These are phyloP conservation scores for Zosterops borbonicus DNA, from an alignment of 2,113 vertebrate species.

Conservation along the genomic window DNA sequence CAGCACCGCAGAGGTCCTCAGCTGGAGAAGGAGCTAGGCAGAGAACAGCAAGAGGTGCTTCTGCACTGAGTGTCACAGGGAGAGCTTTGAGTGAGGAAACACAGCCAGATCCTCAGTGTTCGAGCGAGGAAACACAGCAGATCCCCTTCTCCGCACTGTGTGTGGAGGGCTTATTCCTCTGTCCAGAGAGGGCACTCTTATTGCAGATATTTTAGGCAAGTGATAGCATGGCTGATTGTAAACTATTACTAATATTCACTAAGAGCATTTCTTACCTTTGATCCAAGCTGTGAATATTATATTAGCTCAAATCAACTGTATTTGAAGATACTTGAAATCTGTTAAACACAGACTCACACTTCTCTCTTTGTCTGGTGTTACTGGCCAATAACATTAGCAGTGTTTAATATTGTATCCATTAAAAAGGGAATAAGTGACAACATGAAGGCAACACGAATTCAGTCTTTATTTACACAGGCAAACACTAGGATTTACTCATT, in stretches of 20 bases:
- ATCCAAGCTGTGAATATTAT: neutral
- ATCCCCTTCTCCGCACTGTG: neutral
- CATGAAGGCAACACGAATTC: neutral
- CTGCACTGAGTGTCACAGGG: neutral
- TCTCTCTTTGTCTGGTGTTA: neutral
- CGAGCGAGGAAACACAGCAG: neutral
- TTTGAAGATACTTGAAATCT: neutral
- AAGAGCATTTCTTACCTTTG: neutral
- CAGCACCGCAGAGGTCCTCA: neutral
- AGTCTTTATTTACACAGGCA: neutral
- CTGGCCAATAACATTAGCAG: neutral
- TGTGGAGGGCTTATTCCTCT: neutral
- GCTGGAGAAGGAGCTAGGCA: neutral
- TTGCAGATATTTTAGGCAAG: neutral
- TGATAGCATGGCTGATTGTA: neutral
- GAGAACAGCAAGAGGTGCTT: neutral
- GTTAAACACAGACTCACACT: neutral
- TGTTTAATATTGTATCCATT: neutral
- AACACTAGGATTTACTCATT: neutral
- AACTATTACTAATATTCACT: neutral
- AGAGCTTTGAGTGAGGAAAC: neutral
- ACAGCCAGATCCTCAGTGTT: neutral
- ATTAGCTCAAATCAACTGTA: neutral
- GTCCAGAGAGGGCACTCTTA: conserved; percentile 55
- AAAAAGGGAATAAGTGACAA: neutral